A percentile compares a stretch with the other conserved stretches of the same genome.
These are phyloP conservation scores for Microplitis manilae DNA, from an alignment of 2,888 invertebrate species.

Conservation along the genomic window DNA sequence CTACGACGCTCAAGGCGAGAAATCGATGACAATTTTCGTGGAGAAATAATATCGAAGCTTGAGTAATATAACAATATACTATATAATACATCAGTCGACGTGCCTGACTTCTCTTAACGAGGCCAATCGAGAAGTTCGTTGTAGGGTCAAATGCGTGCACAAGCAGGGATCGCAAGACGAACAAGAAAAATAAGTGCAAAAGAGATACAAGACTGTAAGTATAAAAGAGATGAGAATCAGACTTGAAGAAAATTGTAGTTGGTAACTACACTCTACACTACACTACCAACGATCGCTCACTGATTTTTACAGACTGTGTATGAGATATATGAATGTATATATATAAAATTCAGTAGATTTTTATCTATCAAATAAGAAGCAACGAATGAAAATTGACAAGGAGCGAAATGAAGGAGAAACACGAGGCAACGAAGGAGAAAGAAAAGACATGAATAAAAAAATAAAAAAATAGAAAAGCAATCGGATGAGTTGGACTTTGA, in stretches of 20 bases:
- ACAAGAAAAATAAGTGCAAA: slow-evolving; percentile 27
- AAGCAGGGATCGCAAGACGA: slow-evolving; percentile 40
- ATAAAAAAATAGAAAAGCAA: slow-evolving; percentile 32
- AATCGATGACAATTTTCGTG: neutral
- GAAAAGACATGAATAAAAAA: slow-evolving; percentile 29
- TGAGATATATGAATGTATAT: slow-evolving; percentile 6
- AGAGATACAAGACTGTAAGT: neutral
- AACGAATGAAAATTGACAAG: slow-evolving; percentile 21
- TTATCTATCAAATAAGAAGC: slow-evolving; percentile 27
- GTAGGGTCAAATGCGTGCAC: slow-evolving; percentile 57
- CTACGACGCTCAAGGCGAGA: neutral
- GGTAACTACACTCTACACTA: neutral
- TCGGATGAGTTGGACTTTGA: slow-evolving; percentile 39
- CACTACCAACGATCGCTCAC: slow-evolving; percentile 20
- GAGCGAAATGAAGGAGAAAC: neutral
- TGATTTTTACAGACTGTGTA: slow-evolving; percentile 26
- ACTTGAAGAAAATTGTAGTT: slow-evolving; percentile 6
- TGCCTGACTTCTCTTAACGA: slow-evolving; percentile 61
- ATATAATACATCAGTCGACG: slow-evolving; percentile 38
- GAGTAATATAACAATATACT: neutral
- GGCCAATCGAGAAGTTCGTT: slow-evolving; percentile 60
- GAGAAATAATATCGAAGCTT: neutral
- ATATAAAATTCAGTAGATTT: slow-evolving; percentile 31
- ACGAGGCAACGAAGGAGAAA: slow-evolving; percentile 18
- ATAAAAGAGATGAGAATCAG: neutral